Evolutionary conservation across 2,888 invertebrate genomes (phyloP), one percentile per base, ranked within the genome.

Genomic region (Drosophila macrospina): DNA sequence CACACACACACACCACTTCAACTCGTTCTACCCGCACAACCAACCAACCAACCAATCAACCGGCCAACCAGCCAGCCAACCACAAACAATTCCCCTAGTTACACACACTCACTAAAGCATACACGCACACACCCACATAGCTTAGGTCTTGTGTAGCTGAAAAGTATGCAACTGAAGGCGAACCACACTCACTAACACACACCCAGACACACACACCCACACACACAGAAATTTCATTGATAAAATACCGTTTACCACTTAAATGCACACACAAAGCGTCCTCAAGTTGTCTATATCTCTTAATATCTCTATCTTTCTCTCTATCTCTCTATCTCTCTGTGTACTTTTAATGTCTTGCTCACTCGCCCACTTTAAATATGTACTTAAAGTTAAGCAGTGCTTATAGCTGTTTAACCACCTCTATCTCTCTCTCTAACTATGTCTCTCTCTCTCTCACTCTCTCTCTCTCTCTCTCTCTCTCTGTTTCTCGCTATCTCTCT

Each of bases 81-180:
- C 51, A 34, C 54, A 55, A 55, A 55, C 55, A 44, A 44, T 55
- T 15, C 57, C 47, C 47, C 13, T 24, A 57, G 39, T 57, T 20
- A 47, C 50, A 64, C 62, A 57, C 39, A 39, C 51, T 57, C 42
- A 42, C 41, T 15, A 39, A 62, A 28, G 60, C 56, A 56, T 47
- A 32, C 50, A 13, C 42, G 30, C 28, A 51, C 8, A 32, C 41
- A 44, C 13, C 30, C 37, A 37, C 44, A 54, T 64, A 59, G 45
- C 56, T 51, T 52, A 73, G 80, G 77, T 69, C 59, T 65, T 73
- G 69, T 78, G 83, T 72, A 83, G 81, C 74, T 68, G 56, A 37
- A 76, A 76, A 75, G 76, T 76, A 74, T 76, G 77, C 80, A 83
- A 71, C 68, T 51, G 45, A 69, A 74, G 59, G 60, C 55, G 36